These are phyloP conservation scores for Marronus borbonicus DNA, from an alignment of 2,888 invertebrate genomes.

Conservation along the genomic window DNA sequence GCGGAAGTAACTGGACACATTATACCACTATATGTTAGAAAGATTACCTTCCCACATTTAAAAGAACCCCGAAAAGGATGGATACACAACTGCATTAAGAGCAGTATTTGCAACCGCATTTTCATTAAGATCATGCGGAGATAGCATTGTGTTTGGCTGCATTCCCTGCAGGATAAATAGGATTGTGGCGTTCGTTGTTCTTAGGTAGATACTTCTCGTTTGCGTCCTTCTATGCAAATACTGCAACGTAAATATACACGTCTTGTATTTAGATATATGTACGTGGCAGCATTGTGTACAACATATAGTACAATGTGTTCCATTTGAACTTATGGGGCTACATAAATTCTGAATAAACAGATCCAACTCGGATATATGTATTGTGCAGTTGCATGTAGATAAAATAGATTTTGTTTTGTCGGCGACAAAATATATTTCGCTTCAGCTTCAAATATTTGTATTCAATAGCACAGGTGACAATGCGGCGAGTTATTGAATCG, in stretches of 20 bases:
- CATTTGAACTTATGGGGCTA: conserved; percentile 7
- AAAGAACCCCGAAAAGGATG: background rate
- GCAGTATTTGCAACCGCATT: conserved; percentile 27
- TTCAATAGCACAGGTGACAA: background rate
- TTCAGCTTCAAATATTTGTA: background rate
- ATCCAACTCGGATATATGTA: conserved; percentile 1
- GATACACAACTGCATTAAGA: conserved; percentile 20
- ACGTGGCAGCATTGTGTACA: background rate
- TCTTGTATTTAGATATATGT: conserved; percentile 30
- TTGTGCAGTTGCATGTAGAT: conserved; percentile 11
- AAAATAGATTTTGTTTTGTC: conserved; percentile 13
- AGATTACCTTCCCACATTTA: conserved; percentile 7
- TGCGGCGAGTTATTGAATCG: background rate
- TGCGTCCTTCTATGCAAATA: conserved; percentile 22
- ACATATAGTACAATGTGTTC: conserved; percentile 2
- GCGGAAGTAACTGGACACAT: background rate
- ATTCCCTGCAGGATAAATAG: conserved; percentile 37
- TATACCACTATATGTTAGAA: background rate
- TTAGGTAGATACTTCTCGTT: conserved; percentile 22
- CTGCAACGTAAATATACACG: conserved; percentile 29
- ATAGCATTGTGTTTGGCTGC: conserved; percentile 36
- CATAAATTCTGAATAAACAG: conserved; percentile 14
- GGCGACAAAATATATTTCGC: background rate
- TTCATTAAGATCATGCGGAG: conserved; percentile 38
- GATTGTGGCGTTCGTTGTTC: conserved; percentile 21